Base-by-base conservation (phyloP, 2,797 vertebrate genomes). In the Peromyscus melanophrys region DNA sequence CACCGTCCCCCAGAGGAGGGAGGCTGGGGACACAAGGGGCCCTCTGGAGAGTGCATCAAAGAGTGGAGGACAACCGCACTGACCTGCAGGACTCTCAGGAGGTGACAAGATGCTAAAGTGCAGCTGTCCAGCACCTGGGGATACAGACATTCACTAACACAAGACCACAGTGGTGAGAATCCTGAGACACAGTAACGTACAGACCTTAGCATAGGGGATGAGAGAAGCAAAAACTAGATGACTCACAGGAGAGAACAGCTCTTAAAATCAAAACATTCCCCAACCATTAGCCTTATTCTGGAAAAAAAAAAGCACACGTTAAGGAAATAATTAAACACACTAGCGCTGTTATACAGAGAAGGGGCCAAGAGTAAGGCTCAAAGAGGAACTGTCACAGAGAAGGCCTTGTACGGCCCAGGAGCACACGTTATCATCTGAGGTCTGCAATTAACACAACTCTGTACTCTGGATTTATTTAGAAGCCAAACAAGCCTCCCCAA, bases 271-370 rank as follows among this genome's bases (percentile, higher is more conserved):
- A 89, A 89, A 82, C 27, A 75, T 16, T 4, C 37, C 78, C 43
- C 25, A 27, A 16, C 31, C 43, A 13, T 12, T 5, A 77, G 55
- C 13, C 82, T 63, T 92, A 87, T 90, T 92, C 71, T 93, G 13
- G 46, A 29, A 59, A 23, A 34, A 57, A 73, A 34, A 94, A 55
- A 55, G 57, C 65, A n/a, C 40, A n/a, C 34, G 76, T 87, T 92
- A 95, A 96, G 61, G 65, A 92, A 76, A 94, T n/a, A 90, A 40
- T 37, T 25, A 93, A 85, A 67, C 23, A 37, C 46, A 69, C 37
- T n/a, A 83, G 69, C 84, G 40, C 86, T 75, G 16, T 89, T 71
- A 63, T 27, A 69, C 27, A n/a, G 21, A 80, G n/a, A 88, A 34
- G 49, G 14, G 29, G 7, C 14, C 29, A 89, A n/a, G 37, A 37